A percentile compares a stretch with the other conserved stretches of the same genome.
These are phyloP conservation scores for Semnornis frantzii DNA, from an alignment of 2,113 vertebrate species.

Conservation along the genomic window DNA sequence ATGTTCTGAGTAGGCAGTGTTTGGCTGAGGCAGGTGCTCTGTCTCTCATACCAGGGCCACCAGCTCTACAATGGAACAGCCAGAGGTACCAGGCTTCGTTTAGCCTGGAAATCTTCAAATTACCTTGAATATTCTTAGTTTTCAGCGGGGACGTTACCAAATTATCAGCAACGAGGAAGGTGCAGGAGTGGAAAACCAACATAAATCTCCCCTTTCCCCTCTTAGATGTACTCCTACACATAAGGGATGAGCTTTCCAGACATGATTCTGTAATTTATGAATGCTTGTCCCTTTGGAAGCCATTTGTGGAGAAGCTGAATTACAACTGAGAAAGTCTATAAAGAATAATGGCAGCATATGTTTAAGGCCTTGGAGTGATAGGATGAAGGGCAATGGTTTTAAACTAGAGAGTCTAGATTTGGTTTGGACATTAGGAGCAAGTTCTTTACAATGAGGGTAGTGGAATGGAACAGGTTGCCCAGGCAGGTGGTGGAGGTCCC, in stretches of 20 bases:
- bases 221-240: background rate
- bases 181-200: background rate
- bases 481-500: too few relatives aligned
- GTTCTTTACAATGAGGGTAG: too few relatives aligned
- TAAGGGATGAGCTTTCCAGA: background rate
- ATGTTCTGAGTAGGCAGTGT: accelerated
- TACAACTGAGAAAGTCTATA: background rate
- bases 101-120: background rate
- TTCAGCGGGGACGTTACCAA: background rate
- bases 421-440: too few relatives aligned
- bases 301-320: background rate
- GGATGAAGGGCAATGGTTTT: too few relatives aligned
- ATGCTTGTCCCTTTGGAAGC: background rate
- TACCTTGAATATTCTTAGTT: background rate
- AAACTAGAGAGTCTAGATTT: too few relatives aligned
- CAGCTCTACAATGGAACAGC: accelerated
- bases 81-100: background rate
- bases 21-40: background rate
- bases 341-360: background rate
- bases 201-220: background rate
- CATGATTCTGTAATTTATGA: background rate
- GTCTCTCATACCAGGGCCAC: background rate
- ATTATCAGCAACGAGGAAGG: background rate
- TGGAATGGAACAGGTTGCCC: too few relatives aligned
- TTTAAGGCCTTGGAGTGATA: too few relatives aligned